Base-by-base conservation (phyloP, 23 tunicate species). In the Clavelina lepadiformis region DNA sequence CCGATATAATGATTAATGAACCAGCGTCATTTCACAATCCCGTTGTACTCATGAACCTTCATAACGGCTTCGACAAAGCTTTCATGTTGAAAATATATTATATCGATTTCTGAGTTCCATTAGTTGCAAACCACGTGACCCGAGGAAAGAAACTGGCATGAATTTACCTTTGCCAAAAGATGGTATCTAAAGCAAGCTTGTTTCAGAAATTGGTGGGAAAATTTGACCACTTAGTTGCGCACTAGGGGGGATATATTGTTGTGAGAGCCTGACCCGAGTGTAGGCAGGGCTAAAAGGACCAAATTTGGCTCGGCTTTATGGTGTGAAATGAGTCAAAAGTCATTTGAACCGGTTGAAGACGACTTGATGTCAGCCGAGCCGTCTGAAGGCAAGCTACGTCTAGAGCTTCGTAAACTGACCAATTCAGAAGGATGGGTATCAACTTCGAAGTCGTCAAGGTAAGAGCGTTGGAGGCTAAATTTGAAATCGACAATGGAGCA, bases 381-480 rank as follows among this genome's bases (percentile, higher is more conserved):
- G 35, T 18, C 29, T 3, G 84, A 78, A 29, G 84, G 84, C 0
- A 32, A 51, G 21, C 50, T 78, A 30, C 60, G 69, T 1, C 61
- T 78, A 56, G 95, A 86, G 50, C 63, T 86, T 58, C 63, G 84
- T 26, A 86, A 86, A 59, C 62, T 86, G 65, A 75, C 85, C 32
- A 86, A 86, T 65, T 78, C 85, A 0, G 80, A 75, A 23, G 80
- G 80, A 7, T 86, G 95, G 95, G 75, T 86, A 3, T 67, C 85
- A 0, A 35, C 95, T 15, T 38, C 85, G 28, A 74, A 49, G 5
- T 51, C 33, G 72, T 61, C 88, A 45, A 81, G 88, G 88, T 81
- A 41, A 41, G 49, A 11, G 13, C n/a, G n/a, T n/a, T n/a, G n/a
- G n/a, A n/a, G n/a, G n/a, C n/a, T n/a, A n/a, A n/a, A n/a, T n/a